Evolutionary conservation across 2,113 vertebrate species (phyloP), one percentile per base, ranked within the genome.

Genomic region (Percopsis transmontana): DNA sequence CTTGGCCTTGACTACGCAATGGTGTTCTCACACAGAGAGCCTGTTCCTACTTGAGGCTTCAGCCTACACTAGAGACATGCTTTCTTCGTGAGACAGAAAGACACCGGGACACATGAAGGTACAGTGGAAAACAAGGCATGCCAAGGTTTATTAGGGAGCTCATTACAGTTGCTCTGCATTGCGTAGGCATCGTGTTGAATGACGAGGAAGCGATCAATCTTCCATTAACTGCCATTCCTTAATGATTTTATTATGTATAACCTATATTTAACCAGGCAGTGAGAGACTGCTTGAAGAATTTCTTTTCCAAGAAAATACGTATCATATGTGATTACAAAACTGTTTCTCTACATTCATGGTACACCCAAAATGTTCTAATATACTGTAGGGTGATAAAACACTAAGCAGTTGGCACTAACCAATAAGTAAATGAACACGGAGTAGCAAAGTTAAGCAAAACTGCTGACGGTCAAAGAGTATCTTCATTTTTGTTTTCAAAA

Each of bases 131-230:
- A 81, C 55, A 85, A 83, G 76, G 80, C 70, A 79, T 81, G 70
- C 66, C 80, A 72, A 80, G 64, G 58, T 88, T 90, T 88, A 87
- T 87, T 90, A 70, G 78, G 78, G 68, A 65, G 72, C 70, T 78
- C 27, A 62, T 39, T 67, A 83, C 74, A 82, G 72, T 71, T 66
- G 54, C 58, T 66, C 73, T 78, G 62, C 44, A 58, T 72, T 66
- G 55, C 44, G 64, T 68, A 86, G 85, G 71, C 76, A 70, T 83
- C 51, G 15, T 69, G 60, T 77, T 45, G 61, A 81, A 70, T 67
- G 53, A 40, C 48, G 64, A 65, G 58, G 7, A 70, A 33, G n/a
- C 18, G 10, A 33, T 33, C 1, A 10, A 42, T 10, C 20, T 44
- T 56, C 13, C 4, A 58, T 13, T n/a, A 42, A 42, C 39, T 10